Evolutionary conservation across 1,140 invertebrate genomes (phyloP), one percentile per base, ranked within the genome.

Genomic region (Delia radicum): DNA sequence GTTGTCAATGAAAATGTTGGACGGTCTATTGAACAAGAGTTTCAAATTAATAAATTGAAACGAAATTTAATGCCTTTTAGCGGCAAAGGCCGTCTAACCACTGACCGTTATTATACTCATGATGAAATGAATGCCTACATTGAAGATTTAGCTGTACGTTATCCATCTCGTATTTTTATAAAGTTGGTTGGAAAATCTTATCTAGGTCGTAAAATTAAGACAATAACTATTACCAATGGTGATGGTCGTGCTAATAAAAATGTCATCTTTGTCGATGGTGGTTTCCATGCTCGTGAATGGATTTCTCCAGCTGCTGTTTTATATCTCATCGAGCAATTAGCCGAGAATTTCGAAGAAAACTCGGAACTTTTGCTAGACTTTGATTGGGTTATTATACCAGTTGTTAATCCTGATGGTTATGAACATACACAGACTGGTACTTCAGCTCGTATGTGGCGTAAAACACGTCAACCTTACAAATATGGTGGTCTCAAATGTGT

Each of bases 231-330:
- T 71, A 89, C 89, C 10, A 84, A 82, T 74, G 80, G 83, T 10
- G 81, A 83, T 78, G 65, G 78, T 0, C 75, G 71, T 15, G 27
- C 82, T 3, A 80, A 80, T 26, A 90, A 90, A 77, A 89, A 88
- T 12, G 82, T 89, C 0, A 87, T 90, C 69, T 83, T 91, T 3
- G 85, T 90, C 37, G 89, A 91, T 74, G 88, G 88, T 29, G 88
- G 87, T 15, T 87, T 89, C 31, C 92, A 94, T 86, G 91, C 92
- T 1, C 87, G 92, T 71, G 92, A 94, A 87, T 94, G 93, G 92
- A 90, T 93, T 46, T 89, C 91, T 0, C 89, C 91, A 6, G 90
- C 92, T 0, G 88, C 90, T 0, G 90, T 89, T 31, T 79, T 91
- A 0, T 93, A 90, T 83, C 88, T 92, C 8, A 90, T 92, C 15